Evolutionary conservation across 1,140 invertebrate genomes (phyloP).

Genomic region (Mya arenaria): DNA sequence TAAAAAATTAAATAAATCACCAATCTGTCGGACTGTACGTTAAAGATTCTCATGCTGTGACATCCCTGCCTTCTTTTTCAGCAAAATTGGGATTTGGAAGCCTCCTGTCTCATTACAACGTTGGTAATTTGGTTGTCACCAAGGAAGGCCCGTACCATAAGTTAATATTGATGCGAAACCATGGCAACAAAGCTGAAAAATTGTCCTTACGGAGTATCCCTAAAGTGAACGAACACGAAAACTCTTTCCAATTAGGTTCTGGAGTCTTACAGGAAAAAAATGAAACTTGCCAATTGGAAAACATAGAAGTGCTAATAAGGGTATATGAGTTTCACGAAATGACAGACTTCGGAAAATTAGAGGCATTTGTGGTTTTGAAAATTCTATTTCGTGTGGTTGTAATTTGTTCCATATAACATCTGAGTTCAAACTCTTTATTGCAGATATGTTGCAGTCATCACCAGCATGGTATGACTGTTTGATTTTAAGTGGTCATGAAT

Average conservation of each 20-base stretch:
- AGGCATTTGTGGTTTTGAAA: neutral
- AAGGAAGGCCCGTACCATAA: conserved; percentile 45
- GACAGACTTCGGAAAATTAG: neutral
- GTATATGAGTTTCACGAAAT: neutral
- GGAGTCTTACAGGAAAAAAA: neutral
- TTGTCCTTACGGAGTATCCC: conserved; percentile 21
- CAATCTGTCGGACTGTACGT: neutral
- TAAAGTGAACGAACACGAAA: conserved; percentile 25
- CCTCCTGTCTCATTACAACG: conserved; percentile 39
- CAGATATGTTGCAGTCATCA: no score
- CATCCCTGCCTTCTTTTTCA: conserved; percentile 27
- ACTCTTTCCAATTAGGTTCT: neutral
- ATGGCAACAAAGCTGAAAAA: conserved; percentile 35
- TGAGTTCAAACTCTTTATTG: no score
- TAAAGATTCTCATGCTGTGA: conserved; percentile 26
- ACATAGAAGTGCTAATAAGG: neutral
- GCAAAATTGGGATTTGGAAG: conserved; percentile 39
- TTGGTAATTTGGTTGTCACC: conserved; percentile 54
- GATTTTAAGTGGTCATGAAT: no score
- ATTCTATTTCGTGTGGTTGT: neutral
- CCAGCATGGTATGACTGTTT: no score
- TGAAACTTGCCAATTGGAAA: neutral
- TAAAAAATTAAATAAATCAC: neutral
- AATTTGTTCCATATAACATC: neutral
- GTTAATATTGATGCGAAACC: conserved; percentile 51